A percentile compares a stretch with the other conserved stretches of the same genome.
Evolutionary conservation across 2,113 vertebrate genomes (phyloP).

Genomic region (Nothoprocta perdicaria): DNA sequence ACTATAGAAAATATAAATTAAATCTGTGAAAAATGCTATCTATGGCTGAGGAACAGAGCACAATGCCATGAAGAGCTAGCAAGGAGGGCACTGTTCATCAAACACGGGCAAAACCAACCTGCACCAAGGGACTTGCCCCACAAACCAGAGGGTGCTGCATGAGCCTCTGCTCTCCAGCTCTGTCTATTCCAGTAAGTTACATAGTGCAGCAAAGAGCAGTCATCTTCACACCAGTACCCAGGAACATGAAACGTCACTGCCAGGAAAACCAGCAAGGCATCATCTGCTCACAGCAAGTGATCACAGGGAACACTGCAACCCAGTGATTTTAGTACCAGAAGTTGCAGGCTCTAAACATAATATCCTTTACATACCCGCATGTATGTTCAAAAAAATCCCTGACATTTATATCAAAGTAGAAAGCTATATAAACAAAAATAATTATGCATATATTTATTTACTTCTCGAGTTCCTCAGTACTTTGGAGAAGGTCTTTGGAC

Average conservation of each 20-base stretch:
- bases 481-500: slow-evolving; percentile 53
- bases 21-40: neutral
- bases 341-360: neutral
- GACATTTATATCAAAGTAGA: slow-evolving; percentile 2
- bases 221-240: neutral
- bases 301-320: neutral
- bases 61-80: neutral
- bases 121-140: neutral
- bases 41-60: neutral
- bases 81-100: neutral
- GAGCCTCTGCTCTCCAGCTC: neutral
- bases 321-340: neutral
- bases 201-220: neutral
- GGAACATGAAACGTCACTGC: neutral
- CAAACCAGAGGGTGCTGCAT: rapidly evolving
- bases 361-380: neutral
- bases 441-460: neutral
- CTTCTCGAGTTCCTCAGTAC: slow-evolving; percentile 15
- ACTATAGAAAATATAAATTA: neutral
- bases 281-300: neutral
- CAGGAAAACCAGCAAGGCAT: neutral
- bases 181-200: neutral
- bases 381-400: neutral
- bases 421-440: slow-evolving; percentile 15
- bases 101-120: neutral